A percentile compares a stretch with the other conserved stretches of the same genome.
phyloP scores from a whole-genome alignment of 64 coral and sea anemone species.

The Hydrozoanthus tunicans region DNA sequence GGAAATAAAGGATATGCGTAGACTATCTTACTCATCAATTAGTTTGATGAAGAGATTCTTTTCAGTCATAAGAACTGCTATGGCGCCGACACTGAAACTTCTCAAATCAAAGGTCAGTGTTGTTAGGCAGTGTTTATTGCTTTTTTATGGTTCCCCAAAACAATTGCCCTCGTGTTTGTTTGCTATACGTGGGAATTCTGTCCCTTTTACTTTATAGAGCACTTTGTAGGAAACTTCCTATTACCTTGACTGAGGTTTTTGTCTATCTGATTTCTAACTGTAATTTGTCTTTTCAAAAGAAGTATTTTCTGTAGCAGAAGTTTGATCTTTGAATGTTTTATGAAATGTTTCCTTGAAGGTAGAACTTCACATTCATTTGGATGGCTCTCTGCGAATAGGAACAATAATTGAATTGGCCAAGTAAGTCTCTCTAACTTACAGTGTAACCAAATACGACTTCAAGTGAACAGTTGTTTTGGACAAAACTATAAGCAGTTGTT shows the following conservation, averaged over 20 bases:
- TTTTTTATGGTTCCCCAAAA: too few relatives aligned
- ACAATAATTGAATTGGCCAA: conserved; percentile 52
- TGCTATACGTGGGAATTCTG: too few relatives aligned
- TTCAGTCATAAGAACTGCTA: conserved; percentile 25
- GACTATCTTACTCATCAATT: background rate
- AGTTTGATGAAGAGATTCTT: conserved; percentile 18
- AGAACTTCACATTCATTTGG: conserved; percentile 45
- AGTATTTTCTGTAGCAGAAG: background rate
- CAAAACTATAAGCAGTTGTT: too few relatives aligned
- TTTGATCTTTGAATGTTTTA: too few relatives aligned
- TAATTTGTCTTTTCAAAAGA: background rate
- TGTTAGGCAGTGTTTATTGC: background rate
- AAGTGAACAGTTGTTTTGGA: too few relatives aligned
- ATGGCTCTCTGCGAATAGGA: conserved; percentile 29
- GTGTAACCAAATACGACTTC: background rate
- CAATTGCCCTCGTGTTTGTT: too few relatives aligned
- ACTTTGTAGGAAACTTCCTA: too few relatives aligned
- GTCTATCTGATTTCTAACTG: background rate
- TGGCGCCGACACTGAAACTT: conserved; percentile 51
- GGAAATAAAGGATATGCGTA: conserved; percentile 6
- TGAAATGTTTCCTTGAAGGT: conserved; percentile 3
- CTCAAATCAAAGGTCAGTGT: conserved; percentile 46
- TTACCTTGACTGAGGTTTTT: too few relatives aligned
- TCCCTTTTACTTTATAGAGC: too few relatives aligned
- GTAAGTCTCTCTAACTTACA: conserved; percentile 15